Evolutionary conservation across 2,113 vertebrate genomes (phyloP).

Genomic region (Phycodurus eques): DNA sequence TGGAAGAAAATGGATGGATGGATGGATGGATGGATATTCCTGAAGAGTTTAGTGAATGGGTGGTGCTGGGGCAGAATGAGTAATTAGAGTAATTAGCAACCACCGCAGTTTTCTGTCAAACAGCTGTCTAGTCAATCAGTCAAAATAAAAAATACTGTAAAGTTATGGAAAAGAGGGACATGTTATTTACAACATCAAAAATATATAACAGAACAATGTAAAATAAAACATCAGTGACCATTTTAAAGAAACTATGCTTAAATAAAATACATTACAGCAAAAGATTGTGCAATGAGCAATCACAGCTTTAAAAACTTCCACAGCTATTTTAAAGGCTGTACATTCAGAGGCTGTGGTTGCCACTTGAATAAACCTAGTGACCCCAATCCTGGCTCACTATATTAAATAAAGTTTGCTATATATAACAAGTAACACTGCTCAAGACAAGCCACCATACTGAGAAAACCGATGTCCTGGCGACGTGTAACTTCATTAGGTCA

Average conservation of each 20-base stretch:
- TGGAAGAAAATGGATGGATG: too few relatives aligned
- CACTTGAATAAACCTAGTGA: constrained; percentile 1
- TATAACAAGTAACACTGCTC: not conserved
- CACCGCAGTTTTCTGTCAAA: not conserved
- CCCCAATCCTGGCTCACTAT: not conserved
- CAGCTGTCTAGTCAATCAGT: not conserved
- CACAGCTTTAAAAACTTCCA: not conserved
- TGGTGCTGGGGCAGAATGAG: not conserved
- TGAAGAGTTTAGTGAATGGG: not conserved
- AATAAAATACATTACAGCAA: not conserved
- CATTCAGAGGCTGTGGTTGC: not conserved
- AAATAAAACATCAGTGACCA: not conserved
- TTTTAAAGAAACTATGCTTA: not conserved
- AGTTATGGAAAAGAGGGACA: not conserved
- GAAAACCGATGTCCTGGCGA: not conserved
- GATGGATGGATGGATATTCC: too few relatives aligned
- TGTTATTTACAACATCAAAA: not conserved
- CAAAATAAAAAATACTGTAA: not conserved
- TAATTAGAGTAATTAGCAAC: not conserved
- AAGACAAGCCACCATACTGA: not conserved
- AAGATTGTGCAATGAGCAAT: not conserved
- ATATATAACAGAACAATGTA: not conserved
- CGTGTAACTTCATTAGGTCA: not conserved
- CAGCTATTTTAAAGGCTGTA: not conserved
- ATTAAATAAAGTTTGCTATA: not conserved